Conservation (phyloP, 2,888 invertebrate species). For the Trachelus iudaicus region DNA sequence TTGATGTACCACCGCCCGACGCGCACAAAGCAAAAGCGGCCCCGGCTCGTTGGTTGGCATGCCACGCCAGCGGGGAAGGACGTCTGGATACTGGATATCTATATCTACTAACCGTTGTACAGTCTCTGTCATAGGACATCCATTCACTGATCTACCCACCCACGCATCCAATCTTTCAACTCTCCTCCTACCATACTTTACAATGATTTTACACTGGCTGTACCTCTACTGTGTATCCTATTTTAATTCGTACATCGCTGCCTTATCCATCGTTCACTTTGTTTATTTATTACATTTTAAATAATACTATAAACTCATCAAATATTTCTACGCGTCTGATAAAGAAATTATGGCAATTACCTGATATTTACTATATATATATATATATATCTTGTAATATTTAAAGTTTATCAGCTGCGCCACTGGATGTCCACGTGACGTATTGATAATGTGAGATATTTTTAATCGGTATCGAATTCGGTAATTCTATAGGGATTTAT, state of each 20-base stretch:
- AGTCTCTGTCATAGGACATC: background rate
- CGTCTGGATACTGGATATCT: slow-evolving; percentile 25
- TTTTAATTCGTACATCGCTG: background rate
- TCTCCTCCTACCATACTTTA: background rate
- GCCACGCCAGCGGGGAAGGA: slow-evolving; percentile 35
- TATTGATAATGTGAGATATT: background rate
- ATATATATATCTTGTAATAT: too few relatives aligned
- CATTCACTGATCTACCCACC: background rate
- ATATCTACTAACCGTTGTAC: slow-evolving; percentile 1
- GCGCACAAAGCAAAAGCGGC: slow-evolving; percentile 63
- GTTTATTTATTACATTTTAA: background rate
- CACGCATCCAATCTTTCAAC: background rate
- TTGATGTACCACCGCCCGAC: slow-evolving; percentile 64
- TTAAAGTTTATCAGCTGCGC: too few relatives aligned
- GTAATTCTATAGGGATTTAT: background rate
- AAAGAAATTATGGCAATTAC: background rate
- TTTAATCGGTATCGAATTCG: background rate
- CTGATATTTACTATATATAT: background rate
- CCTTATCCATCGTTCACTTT: background rate
- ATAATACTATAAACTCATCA: background rate
- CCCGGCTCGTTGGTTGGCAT: slow-evolving; percentile 58
- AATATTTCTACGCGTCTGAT: background rate
- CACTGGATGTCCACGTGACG: background rate
- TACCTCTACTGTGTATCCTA: background rate
- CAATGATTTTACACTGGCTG: background rate